Conservation (phyloP, 2,113 vertebrate species). For the Hyperoodon ampullatus region DNA sequence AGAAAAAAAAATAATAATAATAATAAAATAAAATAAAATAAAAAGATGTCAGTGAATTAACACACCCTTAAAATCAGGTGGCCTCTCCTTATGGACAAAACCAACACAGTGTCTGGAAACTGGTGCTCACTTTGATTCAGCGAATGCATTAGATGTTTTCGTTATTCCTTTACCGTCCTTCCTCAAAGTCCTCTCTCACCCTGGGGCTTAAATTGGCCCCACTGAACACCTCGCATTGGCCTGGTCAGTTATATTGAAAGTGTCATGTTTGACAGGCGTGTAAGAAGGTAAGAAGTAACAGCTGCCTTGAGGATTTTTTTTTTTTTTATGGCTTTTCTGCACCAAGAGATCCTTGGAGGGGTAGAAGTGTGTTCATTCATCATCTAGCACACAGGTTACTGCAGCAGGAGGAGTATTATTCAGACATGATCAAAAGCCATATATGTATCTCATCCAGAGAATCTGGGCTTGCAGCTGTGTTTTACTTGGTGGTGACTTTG, state of each 20-base stretch:
- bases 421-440: neutral
- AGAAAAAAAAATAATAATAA: no score
- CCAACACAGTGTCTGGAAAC: neutral
- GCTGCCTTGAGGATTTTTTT: neutral
- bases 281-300: neutral
- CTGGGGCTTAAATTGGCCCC: neutral
- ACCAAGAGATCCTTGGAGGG: neutral
- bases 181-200: neutral
- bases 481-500: neutral
- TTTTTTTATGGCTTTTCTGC: neutral
- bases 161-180: neutral
- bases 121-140: neutral
- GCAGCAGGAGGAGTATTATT: neutral
- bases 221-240: fast-evolving
- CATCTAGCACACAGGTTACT: fast-evolving
- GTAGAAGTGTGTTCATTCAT: neutral
- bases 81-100: neutral
- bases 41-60: neutral
- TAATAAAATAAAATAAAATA: no score
- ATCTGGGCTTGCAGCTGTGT: neutral
- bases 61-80: no score
- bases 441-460: neutral
- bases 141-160: neutral
- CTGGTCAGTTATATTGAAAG: neutral
- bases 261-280: neutral